These are phyloP conservation scores for Metridium senile DNA, from an alignment of 92 coral and sea anemone species.

Conservation along the genomic window DNA sequence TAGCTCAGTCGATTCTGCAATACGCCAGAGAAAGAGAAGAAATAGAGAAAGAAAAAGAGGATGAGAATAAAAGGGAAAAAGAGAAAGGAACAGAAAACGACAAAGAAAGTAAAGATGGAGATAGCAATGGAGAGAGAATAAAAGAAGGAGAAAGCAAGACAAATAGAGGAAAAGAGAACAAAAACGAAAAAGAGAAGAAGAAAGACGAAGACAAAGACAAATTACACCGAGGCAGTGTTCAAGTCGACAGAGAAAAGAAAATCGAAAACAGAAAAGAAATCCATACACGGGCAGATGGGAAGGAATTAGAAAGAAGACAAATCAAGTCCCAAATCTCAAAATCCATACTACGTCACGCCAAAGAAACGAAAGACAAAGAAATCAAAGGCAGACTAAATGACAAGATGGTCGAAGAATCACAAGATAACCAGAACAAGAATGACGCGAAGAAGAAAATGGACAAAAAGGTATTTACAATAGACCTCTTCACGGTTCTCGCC, in stretches of 20 bases:
- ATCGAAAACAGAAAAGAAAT: background rate
- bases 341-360: background rate
- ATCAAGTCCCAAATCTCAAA: background rate
- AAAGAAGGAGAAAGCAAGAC: background rate
- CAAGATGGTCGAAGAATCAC: background rate
- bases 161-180: background rate
- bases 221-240: background rate
- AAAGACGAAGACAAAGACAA: background rate
- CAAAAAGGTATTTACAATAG: too few relatives aligned
- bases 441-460: background rate
- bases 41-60: background rate
- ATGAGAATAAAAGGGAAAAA: background rate
- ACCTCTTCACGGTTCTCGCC: too few relatives aligned
- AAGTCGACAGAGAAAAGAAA: too few relatives aligned
- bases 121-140: background rate
- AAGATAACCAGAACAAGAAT: background rate
- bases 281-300: background rate
- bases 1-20: background rate
- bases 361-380: background rate
- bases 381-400: background rate
- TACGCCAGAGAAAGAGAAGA: background rate
- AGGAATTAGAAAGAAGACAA: background rate
- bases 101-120: background rate
- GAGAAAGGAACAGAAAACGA: background rate
- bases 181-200: background rate